phyloP scores from a whole-genome alignment of 1,140 invertebrate species.

The Piezodorus guildinii region DNA sequence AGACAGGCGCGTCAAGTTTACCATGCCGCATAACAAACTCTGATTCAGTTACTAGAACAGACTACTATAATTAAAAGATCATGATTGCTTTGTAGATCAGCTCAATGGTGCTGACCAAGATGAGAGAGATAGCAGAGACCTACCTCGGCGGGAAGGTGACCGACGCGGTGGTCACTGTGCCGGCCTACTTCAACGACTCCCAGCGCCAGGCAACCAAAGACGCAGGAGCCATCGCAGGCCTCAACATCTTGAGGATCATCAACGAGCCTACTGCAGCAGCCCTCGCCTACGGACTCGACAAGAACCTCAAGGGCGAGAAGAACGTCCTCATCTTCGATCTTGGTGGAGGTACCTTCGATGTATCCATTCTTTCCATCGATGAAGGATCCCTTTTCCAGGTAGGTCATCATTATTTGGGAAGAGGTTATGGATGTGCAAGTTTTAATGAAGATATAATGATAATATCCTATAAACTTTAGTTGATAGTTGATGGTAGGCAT shows the following conservation, averaged over 20 bases:
- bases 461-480: too few relatives aligned
- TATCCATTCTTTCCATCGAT: constrained; percentile 75
- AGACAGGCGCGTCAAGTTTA: too few relatives aligned
- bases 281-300: constrained; percentile 72
- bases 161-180: constrained; percentile 38
- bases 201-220: constrained; percentile 86
- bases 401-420: not conserved
- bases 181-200: constrained; percentile 63
- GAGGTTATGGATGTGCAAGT: too few relatives aligned
- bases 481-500: too few relatives aligned
- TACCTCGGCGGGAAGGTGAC: constrained; percentile 34
- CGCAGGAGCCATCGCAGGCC: constrained; percentile 54
- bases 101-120: constrained; percentile 51
- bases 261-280: constrained; percentile 72
- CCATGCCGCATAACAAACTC: too few relatives aligned
- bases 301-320: constrained; percentile 63
- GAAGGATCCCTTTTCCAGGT: constrained; percentile 55
- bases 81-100: constrained; percentile 32
- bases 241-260: constrained; percentile 72
- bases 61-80: too few relatives aligned
- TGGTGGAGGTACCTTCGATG: constrained; percentile 69
- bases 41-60: too few relatives aligned
- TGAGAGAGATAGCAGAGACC: constrained; percentile 46
- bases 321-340: constrained; percentile 65
- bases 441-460: too few relatives aligned